Percentiles rank a stretch among this genome's conserved stretches.
Conservation (phyloP, 2,797 vertebrate species). For the Columba guinea region DNA sequence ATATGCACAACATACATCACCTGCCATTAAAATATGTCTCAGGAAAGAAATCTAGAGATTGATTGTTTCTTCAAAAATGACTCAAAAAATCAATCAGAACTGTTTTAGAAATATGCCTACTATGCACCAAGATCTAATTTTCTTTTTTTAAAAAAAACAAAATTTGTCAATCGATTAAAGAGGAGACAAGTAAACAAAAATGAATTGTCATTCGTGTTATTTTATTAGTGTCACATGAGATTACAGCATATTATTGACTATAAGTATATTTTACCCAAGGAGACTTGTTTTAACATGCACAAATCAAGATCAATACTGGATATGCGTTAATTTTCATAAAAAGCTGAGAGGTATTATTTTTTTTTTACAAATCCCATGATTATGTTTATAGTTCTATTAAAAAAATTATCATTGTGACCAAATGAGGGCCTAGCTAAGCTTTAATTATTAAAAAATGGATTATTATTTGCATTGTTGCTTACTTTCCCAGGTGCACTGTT, state of each 20-base stretch:
- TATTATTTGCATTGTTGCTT: slow-evolving; percentile 71
- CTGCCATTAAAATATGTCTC: slow-evolving; percentile 68
- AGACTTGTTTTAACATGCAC: slow-evolving; percentile 76
- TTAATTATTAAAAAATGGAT: slow-evolving; percentile 74
- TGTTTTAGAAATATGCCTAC: slow-evolving; percentile 80
- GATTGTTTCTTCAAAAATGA: slow-evolving; percentile 72
- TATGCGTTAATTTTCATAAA: slow-evolving; percentile 74
- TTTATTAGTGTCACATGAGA: slow-evolving; percentile 81
- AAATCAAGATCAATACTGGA: slow-evolving; percentile 79
- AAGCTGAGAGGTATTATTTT: slow-evolving; percentile 68
- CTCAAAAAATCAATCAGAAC: slow-evolving; percentile 79
- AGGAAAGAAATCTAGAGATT: slow-evolving; percentile 70
- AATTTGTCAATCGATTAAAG: slow-evolving; percentile 77
- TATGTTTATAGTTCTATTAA: slow-evolving; percentile 47
- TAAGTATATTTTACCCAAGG: slow-evolving; percentile 74
- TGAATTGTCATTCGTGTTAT: slow-evolving; percentile 79
- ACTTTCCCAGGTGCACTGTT: slow-evolving; percentile 63
- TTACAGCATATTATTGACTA: slow-evolving; percentile 78
- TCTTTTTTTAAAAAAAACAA: slow-evolving; percentile 48
- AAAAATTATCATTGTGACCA: slow-evolving; percentile 54
- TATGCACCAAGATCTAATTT: slow-evolving; percentile 71
- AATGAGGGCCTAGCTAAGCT: slow-evolving; percentile 63
- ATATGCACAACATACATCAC: slow-evolving; percentile 57
- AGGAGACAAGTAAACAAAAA: slow-evolving; percentile 79
- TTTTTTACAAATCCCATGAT: slow-evolving; percentile 62